Evolutionary conservation across 2,888 invertebrate species (phyloP).

Genomic region (Lepidonotus clava): DNA sequence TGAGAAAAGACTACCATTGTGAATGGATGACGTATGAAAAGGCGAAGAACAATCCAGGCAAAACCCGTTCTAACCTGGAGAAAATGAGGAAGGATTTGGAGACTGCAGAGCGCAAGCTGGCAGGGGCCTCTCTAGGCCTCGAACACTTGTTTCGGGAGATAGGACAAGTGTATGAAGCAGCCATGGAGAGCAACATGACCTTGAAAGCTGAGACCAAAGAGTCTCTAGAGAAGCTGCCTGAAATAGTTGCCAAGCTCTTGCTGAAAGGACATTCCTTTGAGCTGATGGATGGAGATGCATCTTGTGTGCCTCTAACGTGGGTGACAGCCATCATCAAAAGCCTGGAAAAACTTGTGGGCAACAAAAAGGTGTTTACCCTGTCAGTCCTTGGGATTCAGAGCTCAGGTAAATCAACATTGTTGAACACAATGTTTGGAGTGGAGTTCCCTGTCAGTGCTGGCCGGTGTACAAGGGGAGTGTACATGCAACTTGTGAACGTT

Average conservation of each 20-base stretch:
- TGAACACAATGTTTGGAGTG: constrained; percentile 58
- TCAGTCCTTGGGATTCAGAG: constrained; percentile 57
- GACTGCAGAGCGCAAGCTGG: neutral
- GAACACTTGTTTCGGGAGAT: constrained; percentile 56
- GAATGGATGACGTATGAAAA: neutral
- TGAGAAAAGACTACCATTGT: neutral
- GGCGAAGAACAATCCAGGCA: neutral
- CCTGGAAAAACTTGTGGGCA: constrained; percentile 33
- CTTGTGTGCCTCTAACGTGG: constrained; percentile 44
- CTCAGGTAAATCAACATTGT: constrained; percentile 57
- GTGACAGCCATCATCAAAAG: constrained; percentile 15
- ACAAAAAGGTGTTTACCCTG: constrained; percentile 46
- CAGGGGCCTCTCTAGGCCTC: constrained; percentile 22
- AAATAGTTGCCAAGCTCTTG: constrained; percentile 37
- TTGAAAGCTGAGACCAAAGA: neutral
- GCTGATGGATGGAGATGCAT: constrained; percentile 56
- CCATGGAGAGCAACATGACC: neutral
- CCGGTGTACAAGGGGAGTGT: constrained; percentile 55
- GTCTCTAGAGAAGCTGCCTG: neutral
- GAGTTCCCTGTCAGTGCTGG: constrained; percentile 57
- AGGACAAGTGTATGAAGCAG: constrained; percentile 57
- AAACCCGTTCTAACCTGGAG: no score
- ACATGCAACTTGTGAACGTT: constrained; percentile 50
- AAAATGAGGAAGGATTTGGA: neutral
- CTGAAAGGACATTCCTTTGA: constrained; percentile 50